These are phyloP conservation scores for Gallinago stenura DNA, from an alignment of 2,797 vertebrate genomes.

Conservation along the genomic window DNA sequence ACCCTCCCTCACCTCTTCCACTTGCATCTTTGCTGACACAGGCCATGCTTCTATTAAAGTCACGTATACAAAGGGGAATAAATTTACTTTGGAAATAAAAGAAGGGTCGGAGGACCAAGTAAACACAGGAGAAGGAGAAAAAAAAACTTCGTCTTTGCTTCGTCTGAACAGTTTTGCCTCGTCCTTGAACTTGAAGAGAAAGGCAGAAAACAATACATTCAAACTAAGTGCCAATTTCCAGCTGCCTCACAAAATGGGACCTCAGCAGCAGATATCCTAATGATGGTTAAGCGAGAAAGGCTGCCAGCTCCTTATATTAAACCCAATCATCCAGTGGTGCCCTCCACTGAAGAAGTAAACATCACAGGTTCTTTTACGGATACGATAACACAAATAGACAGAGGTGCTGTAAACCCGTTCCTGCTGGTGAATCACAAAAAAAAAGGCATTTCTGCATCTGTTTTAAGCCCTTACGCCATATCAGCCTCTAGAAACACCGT, in stretches of 20 bases:
- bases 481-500: background rate
- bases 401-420: background rate
- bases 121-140: background rate
- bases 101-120: background rate
- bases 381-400: background rate
- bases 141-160: background rate
- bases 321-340: background rate
- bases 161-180: background rate
- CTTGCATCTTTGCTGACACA: background rate
- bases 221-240: constrained; percentile 54
- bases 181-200: constrained; percentile 52
- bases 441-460: background rate
- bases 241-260: constrained; percentile 33
- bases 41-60: background rate
- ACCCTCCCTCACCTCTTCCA: background rate
- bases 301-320: constrained; percentile 28
- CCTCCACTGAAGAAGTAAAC: background rate
- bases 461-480: background rate
- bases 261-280: constrained; percentile 38
- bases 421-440: background rate
- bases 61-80: background rate
- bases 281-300: constrained; percentile 22
- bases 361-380: background rate
- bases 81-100: background rate
- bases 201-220: constrained; percentile 32